These are phyloP conservation scores for Siniperca obscura DNA, from an alignment of 2,797 vertebrate genomes.

Conservation along the genomic window DNA sequence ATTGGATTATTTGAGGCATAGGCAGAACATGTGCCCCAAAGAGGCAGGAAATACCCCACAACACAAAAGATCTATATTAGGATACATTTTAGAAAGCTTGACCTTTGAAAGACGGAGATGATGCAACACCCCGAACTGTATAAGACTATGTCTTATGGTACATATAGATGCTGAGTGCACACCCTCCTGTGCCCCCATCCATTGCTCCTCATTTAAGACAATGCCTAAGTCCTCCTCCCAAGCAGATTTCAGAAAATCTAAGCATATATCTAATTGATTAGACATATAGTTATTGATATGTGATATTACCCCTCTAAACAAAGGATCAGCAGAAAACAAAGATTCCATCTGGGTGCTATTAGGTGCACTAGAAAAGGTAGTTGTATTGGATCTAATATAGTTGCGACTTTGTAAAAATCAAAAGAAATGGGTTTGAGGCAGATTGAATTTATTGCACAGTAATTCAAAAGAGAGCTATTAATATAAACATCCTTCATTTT, in stretches of 20 bases:
- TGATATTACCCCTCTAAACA: no score
- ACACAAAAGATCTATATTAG: not conserved
- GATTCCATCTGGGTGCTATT: no score
- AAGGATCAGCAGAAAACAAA: no score
- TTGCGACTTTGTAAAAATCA: not conserved
- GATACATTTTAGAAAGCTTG: not conserved
- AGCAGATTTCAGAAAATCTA: no score
- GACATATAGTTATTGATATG: no score
- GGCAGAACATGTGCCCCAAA: not conserved
- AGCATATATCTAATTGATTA: no score
- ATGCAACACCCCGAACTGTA: no score
- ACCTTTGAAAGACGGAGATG: not conserved
- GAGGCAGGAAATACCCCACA: not conserved
- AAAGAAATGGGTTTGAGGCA: not conserved
- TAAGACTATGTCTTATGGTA: no score
- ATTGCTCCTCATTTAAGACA: no score
- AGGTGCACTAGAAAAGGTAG: not conserved
- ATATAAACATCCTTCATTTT: slow-evolving; percentile 1
- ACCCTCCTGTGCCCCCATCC: no score
- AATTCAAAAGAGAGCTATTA: not conserved
- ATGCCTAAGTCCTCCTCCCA: no score
- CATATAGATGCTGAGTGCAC: not conserved
- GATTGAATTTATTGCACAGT: not conserved
- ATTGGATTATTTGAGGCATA: not conserved
- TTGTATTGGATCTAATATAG: not conserved